phyloP scores from a whole-genome alignment of 35 echinoderm and acorn worm genomes.

The Apostichopus californicus region DNA sequence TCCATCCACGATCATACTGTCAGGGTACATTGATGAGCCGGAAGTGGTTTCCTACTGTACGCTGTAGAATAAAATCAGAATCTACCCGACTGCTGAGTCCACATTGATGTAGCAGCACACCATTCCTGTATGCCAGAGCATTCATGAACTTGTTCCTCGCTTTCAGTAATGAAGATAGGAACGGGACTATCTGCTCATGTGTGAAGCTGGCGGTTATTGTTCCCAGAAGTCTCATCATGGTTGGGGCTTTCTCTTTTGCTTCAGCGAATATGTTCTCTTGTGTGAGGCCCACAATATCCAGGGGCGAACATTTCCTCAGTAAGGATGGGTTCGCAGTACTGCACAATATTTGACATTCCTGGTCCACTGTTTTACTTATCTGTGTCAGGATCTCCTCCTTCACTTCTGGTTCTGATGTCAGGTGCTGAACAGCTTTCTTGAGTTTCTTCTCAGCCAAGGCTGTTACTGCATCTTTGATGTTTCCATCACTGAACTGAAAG shows the following conservation, averaged over 20 bases:
- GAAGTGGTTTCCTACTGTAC: too few relatives aligned
- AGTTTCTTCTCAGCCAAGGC: neutral
- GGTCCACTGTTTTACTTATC: neutral
- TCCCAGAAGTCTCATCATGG: neutral
- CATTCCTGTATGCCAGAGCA: neutral
- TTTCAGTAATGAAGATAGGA: neutral
- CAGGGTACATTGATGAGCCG: too few relatives aligned
- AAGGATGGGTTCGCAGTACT: neutral
- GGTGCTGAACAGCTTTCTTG: neutral
- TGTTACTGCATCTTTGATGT: neutral
- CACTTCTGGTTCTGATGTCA: neutral
- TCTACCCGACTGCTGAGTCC: neutral
- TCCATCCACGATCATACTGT: too few relatives aligned
- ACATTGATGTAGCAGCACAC: neutral
- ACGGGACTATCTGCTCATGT: neutral
- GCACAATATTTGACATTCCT: neutral
- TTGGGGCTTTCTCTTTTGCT: neutral
- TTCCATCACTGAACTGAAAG: neutral
- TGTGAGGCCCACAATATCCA: neutral
- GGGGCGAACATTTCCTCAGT: neutral
- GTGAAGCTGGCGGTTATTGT: neutral
- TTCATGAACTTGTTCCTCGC: neutral
- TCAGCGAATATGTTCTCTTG: neutral
- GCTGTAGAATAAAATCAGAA: neutral
- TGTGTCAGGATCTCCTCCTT: neutral